Percentiles rank a stretch among this genome's conserved stretches.
These are phyloP conservation scores for Heteractis magnifica DNA, from an alignment of 92 coral and sea anemone species.

Conservation along the genomic window DNA sequence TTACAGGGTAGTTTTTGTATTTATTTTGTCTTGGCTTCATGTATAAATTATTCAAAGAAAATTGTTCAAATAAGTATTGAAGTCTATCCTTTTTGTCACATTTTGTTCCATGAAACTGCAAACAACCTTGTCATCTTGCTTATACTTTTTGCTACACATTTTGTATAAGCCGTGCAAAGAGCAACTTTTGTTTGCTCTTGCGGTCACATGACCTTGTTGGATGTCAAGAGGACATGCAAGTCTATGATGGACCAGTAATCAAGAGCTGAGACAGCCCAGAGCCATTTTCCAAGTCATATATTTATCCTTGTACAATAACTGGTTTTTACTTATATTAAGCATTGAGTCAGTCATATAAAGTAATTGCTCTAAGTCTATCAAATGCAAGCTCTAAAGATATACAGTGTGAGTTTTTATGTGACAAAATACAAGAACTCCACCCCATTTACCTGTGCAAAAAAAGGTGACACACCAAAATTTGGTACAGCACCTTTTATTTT, in stretches of 20 bases:
- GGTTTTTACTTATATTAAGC: no score
- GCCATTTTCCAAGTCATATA: background rate
- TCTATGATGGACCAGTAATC: background rate
- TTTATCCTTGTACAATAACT: background rate
- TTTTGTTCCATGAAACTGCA: background rate
- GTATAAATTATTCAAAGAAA: slow-evolving; percentile 2
- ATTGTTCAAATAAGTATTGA: background rate
- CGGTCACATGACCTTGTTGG: background rate
- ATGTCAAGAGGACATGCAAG: background rate
- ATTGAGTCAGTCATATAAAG: no score
- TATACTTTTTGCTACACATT: background rate
- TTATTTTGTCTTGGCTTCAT: background rate
- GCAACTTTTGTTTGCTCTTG: background rate
- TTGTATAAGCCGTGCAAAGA: background rate
- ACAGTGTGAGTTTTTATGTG: no score
- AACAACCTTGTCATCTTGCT: background rate
- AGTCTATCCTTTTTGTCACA: background rate
- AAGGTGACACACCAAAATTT: no score
- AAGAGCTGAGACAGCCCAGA: background rate
- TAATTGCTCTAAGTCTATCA: no score
- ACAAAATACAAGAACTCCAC: no score
- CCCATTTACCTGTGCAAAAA: no score
- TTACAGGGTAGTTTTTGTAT: background rate
- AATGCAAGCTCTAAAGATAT: no score
- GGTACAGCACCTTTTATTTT: no score